These are phyloP conservation scores for Coregonus suidteri DNA, from an alignment of 2,797 vertebrate genomes.

Conservation along the genomic window DNA sequence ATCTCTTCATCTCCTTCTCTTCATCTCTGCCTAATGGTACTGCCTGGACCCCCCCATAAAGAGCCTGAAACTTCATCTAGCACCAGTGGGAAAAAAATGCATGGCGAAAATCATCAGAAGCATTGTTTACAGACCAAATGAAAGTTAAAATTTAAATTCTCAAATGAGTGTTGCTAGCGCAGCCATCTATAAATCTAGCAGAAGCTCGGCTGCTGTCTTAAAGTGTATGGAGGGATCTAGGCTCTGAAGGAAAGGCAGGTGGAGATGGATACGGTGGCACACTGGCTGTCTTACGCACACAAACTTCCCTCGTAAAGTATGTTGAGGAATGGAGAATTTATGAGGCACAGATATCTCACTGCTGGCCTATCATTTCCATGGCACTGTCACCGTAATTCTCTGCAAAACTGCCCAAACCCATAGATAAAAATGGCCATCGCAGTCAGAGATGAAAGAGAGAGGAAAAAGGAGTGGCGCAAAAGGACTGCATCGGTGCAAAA, in stretches of 20 bases:
- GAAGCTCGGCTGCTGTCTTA: not conserved
- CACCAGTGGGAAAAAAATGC: conserved; percentile 42
- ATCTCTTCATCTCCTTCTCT: no score
- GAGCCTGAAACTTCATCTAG: conserved; percentile 37
- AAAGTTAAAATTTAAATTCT: conserved; percentile 62
- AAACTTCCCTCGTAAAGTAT: conserved; percentile 74
- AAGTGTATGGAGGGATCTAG: conserved; percentile 5
- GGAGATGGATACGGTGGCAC: conserved; percentile 70
- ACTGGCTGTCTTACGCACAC: conserved; percentile 69
- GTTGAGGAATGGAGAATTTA: conserved; percentile 76
- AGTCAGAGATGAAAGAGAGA: conserved; percentile 28
- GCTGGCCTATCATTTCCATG: conserved; percentile 77
- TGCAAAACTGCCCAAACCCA: conserved; percentile 65
- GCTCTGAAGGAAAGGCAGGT: conserved; percentile 26
- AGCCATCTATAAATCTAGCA: not conserved
- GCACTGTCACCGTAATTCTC: conserved; percentile 78
- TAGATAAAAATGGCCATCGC: conserved; percentile 60
- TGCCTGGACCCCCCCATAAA: no score
- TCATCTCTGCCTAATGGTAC: no score
- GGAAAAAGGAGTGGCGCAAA: not conserved
- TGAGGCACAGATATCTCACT: conserved; percentile 76
- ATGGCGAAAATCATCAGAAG: conserved; percentile 63
- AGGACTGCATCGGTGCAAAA: no score
- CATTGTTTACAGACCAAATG: conserved; percentile 49
- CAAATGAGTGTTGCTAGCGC: not conserved